Evolutionary conservation across 2,888 invertebrate species (phyloP), one percentile per base, ranked within the genome.

Genomic region (Amphipyra berbera): DNA sequence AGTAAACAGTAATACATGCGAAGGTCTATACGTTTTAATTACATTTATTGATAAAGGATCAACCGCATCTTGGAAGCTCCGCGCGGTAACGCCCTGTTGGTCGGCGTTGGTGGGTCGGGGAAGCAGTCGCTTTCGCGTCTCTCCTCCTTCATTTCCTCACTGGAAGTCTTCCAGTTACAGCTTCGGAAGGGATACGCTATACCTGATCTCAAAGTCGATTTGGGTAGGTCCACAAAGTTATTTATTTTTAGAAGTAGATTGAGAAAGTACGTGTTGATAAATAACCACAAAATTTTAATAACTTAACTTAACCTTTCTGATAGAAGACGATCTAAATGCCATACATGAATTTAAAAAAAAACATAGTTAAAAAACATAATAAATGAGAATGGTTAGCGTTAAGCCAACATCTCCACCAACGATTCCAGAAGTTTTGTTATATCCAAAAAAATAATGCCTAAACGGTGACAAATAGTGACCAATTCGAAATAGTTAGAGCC

Each of bases 71-170:
- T 99, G 82, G 99, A 99, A 90, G 96, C 97, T 1, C 98, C 99
- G 0, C 95, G 98, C 78, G 99, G 99, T 12, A 98, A 99, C 87
- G 99, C 98, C 0, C 92, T 99, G 30, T 92, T 99, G 13, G 97
- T 99, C 21, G 99, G 99, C 30, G 99, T 99, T 0, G 99, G 99
- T 42, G 99, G 99, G 37, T 98, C 98, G 60, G 99, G 99, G 50
- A 99, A 99, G 87, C 99, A 99, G 90, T 98, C 98, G 4, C 93
- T 99, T 44, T 97, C 98, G 0, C 95, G 98, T 56, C 94, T 99
- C 14, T 97, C 99, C 0, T 97, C 98, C 0, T 99, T 97, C 86
- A 98, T 99, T 65, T 98, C 98, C 6, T 96, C 97, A 0, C 95
- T 99, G 48, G 99, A 99, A 89, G 98, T 99, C 0, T 99, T 98